Conservation (phyloP, 2,888 invertebrate genomes). For the Trissolcus japonicus region DNA sequence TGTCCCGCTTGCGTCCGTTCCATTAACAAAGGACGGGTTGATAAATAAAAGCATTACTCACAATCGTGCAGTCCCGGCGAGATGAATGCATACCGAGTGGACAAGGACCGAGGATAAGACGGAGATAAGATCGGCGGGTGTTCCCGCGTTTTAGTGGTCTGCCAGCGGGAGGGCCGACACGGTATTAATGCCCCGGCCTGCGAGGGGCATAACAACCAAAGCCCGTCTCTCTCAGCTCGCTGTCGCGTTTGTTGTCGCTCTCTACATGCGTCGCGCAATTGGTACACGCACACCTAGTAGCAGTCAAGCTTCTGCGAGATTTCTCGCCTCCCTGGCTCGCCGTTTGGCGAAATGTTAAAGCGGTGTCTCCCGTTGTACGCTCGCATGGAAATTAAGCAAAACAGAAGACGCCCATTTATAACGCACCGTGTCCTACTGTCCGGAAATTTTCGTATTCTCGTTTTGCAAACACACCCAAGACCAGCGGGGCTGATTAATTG, state of each 20-base stretch:
- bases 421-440: slow-evolving; percentile 35
- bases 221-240: slow-evolving; percentile 58
- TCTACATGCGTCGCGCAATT: slow-evolving; percentile 48
- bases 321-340: slow-evolving; percentile 22
- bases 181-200: slow-evolving; percentile 75
- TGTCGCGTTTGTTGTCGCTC: slow-evolving; percentile 43
- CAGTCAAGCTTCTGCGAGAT: slow-evolving; percentile 18
- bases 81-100: slow-evolving; percentile 75
- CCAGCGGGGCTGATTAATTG: slow-evolving; percentile 21
- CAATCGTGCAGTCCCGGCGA: slow-evolving; percentile 67
- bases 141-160: slow-evolving; percentile 75
- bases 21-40: slow-evolving; percentile 75
- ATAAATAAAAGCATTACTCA: slow-evolving; percentile 77
- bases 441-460: slow-evolving; percentile 1
- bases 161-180: slow-evolving; percentile 74
- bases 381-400: slow-evolving; percentile 41
- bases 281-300: slow-evolving; percentile 44
- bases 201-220: slow-evolving; percentile 69
- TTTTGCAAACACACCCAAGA: slow-evolving; percentile 6
- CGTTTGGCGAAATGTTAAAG: slow-evolving; percentile 36
- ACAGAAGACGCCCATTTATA: slow-evolving; percentile 45
- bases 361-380: slow-evolving; percentile 31
- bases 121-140: slow-evolving; percentile 76
- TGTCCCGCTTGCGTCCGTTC: slow-evolving; percentile 65
- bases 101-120: slow-evolving; percentile 73